phyloP scores from a whole-genome alignment of 2,113 vertebrate genomes.

The Calyptommatus sinebrachiatus region DNA sequence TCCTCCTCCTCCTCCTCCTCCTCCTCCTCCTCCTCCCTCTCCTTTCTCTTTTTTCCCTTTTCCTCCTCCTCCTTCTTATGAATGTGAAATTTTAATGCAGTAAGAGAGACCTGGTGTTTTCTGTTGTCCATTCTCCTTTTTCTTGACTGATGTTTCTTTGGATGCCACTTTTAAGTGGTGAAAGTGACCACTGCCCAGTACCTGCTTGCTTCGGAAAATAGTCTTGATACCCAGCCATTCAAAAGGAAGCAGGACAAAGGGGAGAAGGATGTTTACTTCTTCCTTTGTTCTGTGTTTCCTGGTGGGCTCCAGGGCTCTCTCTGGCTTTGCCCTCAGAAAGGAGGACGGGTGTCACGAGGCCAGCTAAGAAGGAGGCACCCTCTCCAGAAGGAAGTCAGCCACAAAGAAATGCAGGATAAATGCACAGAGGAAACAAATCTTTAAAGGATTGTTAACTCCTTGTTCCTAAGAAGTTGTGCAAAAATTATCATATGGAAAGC shows the following conservation, averaged over 20 bases:
- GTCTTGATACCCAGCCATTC: background rate
- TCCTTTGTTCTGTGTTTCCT: slow-evolving; percentile 6
- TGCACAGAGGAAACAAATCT: background rate
- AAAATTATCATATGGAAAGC: background rate
- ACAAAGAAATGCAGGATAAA: background rate
- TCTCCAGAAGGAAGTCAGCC: background rate
- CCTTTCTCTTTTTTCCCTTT: no score
- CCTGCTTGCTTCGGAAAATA: background rate
- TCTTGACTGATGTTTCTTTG: background rate
- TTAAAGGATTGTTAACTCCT: background rate
- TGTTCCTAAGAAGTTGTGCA: background rate
- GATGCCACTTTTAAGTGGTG: background rate
- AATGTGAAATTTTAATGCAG: background rate
- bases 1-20: no score
- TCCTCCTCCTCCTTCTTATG: no score
- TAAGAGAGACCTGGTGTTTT: background rate
- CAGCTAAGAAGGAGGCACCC: background rate
- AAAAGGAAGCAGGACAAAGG: slow-evolving; percentile 6
- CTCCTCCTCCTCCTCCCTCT: no score
- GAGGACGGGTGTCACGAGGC: background rate
- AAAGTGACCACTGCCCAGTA: background rate
- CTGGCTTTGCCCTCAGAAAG: background rate
- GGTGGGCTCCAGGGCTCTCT: slow-evolving; percentile 16
- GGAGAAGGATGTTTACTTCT: slow-evolving; percentile 31
- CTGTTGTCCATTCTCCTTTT: background rate